Conservation (phyloP, 2,888 invertebrate species). For the Myathropa florea region DNA sequence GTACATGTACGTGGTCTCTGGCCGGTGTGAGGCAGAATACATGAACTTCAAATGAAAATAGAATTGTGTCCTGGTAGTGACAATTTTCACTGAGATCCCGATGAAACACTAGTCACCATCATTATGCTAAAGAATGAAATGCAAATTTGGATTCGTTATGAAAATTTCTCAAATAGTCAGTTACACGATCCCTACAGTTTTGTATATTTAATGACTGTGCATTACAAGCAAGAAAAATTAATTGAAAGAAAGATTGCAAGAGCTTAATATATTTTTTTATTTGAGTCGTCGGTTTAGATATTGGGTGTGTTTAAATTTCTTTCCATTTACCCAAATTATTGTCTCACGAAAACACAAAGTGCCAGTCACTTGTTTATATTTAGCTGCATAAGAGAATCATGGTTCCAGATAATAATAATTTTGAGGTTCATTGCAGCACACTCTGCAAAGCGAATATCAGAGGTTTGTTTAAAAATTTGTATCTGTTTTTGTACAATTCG, state of each 20-base stretch:
- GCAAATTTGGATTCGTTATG: slow-evolving; percentile 22
- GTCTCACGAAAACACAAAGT: not conserved
- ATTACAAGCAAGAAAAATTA: not conserved
- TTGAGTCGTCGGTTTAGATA: not conserved
- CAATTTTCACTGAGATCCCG: slow-evolving; percentile 22
- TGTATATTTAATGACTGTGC: slow-evolving; percentile 3
- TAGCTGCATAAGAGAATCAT: no score
- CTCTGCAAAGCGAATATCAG: not conserved
- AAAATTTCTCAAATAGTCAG: slow-evolving; percentile 47
- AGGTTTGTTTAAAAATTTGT: not conserved
- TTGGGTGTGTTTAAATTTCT: not conserved
- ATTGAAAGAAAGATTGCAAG: not conserved
- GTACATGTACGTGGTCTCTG: slow-evolving; percentile 9
- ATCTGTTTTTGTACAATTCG: not conserved
- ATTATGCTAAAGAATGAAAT: slow-evolving; percentile 3
- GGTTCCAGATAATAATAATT: no score
- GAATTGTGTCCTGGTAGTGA: slow-evolving; percentile 4
- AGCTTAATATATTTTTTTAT: not conserved
- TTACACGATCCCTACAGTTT: slow-evolving; percentile 6
- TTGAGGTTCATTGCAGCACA: not conserved
- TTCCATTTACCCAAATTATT: no score
- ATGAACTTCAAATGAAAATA: slow-evolving; percentile 42
- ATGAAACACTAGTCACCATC: slow-evolving; percentile 28
- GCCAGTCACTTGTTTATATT: not conserved
- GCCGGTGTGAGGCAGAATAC: slow-evolving; percentile 3